Evolutionary conservation across 2,888 invertebrate genomes (phyloP).

Genomic region (Epistrophe grossulariae): DNA sequence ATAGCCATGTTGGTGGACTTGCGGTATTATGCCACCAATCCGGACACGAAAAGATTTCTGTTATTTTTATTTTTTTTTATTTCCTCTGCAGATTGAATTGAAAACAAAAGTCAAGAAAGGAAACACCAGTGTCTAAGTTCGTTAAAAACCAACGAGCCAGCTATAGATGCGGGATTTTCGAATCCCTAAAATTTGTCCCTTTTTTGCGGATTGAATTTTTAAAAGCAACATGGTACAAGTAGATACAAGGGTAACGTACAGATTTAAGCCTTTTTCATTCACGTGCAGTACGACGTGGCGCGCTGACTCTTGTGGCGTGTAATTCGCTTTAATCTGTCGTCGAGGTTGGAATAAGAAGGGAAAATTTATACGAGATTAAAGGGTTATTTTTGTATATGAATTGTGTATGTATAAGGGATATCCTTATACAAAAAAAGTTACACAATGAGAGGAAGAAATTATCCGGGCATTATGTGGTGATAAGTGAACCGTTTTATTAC

Average conservation of each 20-base stretch:
- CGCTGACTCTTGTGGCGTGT: constrained; percentile 57
- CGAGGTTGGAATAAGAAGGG: constrained; percentile 39
- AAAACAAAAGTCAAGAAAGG: constrained; percentile 57
- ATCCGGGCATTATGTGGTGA: constrained; percentile 56
- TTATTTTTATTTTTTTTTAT: not conserved
- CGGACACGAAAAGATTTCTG: constrained; percentile 24
- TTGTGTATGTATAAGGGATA: constrained; percentile 16
- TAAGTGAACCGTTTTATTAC: constrained; percentile 67
- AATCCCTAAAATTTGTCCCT: constrained; percentile 9
- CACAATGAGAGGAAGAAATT: constrained; percentile 47
- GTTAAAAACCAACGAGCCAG: constrained; percentile 17
- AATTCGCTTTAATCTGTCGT: constrained; percentile 68
- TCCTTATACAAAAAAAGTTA: constrained; percentile 35
- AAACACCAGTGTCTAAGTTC: constrained; percentile 29
- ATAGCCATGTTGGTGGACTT: constrained; percentile 1
- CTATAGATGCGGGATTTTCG: constrained; percentile 1
- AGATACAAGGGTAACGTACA: constrained; percentile 15
- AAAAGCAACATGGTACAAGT: constrained; percentile 18
- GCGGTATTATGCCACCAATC: constrained; percentile 17
- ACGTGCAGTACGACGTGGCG: not conserved
- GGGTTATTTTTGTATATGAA: constrained; percentile 57
- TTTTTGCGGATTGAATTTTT: constrained; percentile 43
- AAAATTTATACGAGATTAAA: constrained; percentile 47
- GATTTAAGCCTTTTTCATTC: constrained; percentile 33
- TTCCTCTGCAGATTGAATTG: not conserved